Conservation (phyloP, 2,797 vertebrate species). For the Scyliorhinus canicula region DNA sequence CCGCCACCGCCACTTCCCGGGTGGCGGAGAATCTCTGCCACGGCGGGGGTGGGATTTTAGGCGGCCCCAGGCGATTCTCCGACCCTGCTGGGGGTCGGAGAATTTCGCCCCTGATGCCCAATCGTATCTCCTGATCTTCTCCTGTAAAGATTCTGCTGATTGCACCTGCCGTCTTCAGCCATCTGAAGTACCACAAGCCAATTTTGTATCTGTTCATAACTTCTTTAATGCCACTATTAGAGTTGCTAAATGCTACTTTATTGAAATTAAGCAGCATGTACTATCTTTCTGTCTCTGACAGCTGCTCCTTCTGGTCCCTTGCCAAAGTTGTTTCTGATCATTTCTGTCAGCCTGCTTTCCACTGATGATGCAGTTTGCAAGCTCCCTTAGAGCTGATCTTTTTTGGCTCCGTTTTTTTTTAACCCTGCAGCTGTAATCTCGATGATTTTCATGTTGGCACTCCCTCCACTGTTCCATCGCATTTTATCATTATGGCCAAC, state of each 20-base stretch:
- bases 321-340: background rate
- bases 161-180: background rate
- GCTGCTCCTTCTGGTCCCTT: background rate
- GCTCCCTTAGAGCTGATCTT: background rate
- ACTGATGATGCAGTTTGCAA: background rate
- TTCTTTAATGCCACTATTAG: background rate
- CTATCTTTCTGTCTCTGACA: background rate
- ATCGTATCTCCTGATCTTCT: background rate
- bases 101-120: too few relatives aligned
- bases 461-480: background rate
- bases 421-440: background rate
- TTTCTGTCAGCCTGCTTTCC: background rate
- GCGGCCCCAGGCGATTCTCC: too few relatives aligned
- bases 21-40: too few relatives aligned
- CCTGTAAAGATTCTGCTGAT: background rate
- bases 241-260: background rate
- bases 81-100: too few relatives aligned
- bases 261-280: background rate
- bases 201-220: background rate
- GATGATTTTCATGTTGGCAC: background rate
- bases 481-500: background rate
- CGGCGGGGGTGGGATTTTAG: too few relatives aligned
- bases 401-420: background rate
- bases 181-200: background rate
- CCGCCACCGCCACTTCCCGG: too few relatives aligned